phyloP scores from a whole-genome alignment of 2,888 invertebrate species.

The Pseudanteris insignis region DNA sequence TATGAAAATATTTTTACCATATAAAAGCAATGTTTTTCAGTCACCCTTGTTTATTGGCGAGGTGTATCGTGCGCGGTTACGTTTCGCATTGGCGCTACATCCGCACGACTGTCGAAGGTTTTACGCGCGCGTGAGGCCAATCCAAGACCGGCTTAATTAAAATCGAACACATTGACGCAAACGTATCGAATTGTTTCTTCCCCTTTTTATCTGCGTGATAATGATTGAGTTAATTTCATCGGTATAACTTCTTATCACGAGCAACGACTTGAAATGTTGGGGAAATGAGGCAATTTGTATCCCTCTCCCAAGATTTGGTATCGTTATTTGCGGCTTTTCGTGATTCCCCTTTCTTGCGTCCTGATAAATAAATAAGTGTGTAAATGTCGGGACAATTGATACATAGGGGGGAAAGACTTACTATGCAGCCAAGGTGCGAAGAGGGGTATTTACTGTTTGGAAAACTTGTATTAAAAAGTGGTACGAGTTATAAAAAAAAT shows the following conservation, averaged over 20 bases:
- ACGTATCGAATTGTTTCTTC: background rate
- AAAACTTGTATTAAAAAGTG: constrained; percentile 1
- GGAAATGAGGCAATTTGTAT: constrained; percentile 37
- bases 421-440: constrained; percentile 16
- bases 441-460: constrained; percentile 16
- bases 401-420: constrained; percentile 26
- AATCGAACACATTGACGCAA: background rate
- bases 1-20: too few relatives aligned
- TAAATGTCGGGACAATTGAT: constrained; percentile 35
- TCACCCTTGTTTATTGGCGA: too few relatives aligned
- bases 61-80: too few relatives aligned
- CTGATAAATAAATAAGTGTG: constrained; percentile 43
- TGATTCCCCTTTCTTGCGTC: constrained; percentile 33
- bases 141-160: too few relatives aligned
- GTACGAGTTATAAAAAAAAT: too few relatives aligned
- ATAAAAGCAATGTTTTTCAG: too few relatives aligned
- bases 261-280: constrained; percentile 14
- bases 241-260: constrained; percentile 14
- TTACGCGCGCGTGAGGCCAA: too few relatives aligned
- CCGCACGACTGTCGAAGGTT: too few relatives aligned
- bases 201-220: constrained; percentile 10
- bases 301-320: constrained; percentile 32
- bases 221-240: constrained; percentile 16
- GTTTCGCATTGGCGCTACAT: too few relatives aligned
- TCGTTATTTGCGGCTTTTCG: constrained; percentile 34